These are phyloP conservation scores for Ptilodon capucinus DNA, from an alignment of 2,888 invertebrate genomes.

Conservation along the genomic window DNA sequence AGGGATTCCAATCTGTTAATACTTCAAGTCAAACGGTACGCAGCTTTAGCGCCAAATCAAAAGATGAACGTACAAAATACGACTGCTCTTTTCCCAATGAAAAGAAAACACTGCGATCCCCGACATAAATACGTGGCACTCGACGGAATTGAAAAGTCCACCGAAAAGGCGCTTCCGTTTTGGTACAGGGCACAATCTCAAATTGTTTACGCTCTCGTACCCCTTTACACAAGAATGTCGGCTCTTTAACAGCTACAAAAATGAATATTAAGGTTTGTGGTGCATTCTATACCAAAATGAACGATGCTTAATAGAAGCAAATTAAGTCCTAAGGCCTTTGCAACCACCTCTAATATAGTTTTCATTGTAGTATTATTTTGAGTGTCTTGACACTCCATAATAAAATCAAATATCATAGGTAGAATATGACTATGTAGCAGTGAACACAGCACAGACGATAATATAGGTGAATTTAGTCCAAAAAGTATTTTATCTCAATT, in stretches of 20 bases:
- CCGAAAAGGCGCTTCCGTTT: conserved; percentile 63
- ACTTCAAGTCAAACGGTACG: conserved; percentile 21
- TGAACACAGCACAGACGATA: too few species aligned
- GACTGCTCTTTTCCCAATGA: conserved; percentile 71
- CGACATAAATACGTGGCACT: conserved; percentile 70
- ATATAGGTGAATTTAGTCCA: too few species aligned
- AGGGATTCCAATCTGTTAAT: conserved; percentile 26
- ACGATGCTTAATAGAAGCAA: too few species aligned
- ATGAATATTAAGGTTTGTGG: conserved; percentile 9
- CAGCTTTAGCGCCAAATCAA: conserved; percentile 30
- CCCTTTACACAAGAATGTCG: conserved; percentile 55
- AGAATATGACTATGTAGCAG: too few species aligned
- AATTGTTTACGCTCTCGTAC: conserved; percentile 68
- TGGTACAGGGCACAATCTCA: conserved; percentile 63
- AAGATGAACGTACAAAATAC: conserved; percentile 26
- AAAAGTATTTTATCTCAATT: too few species aligned
- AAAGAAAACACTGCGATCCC: conserved; percentile 67
- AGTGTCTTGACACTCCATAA: too few species aligned
- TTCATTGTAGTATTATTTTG: too few species aligned
- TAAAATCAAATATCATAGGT: too few species aligned
- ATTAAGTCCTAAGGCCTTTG: too few species aligned
- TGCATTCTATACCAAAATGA: background rate
- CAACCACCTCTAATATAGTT: too few species aligned
- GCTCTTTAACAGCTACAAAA: conserved; percentile 33
- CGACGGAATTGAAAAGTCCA: conserved; percentile 77